phyloP scores from a whole-genome alignment of 2,797 vertebrate species.

The Pangasius krempfi region DNA sequence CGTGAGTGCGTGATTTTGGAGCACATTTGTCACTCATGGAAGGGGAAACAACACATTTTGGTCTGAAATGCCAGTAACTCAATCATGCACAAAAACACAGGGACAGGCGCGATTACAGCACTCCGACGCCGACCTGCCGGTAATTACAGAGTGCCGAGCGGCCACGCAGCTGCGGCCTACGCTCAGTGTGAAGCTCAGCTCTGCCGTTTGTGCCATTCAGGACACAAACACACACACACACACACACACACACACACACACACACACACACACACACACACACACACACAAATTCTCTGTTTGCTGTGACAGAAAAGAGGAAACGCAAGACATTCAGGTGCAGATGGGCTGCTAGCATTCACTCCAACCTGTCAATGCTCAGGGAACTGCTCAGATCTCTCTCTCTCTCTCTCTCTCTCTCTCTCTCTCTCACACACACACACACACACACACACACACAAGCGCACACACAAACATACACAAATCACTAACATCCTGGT shows the following conservation, averaged over 20 bases:
- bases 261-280: neutral
- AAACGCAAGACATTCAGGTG: neutral
- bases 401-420: neutral
- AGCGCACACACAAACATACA: neutral
- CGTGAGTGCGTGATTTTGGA: conserved; percentile 4
- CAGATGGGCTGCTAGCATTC: conserved; percentile 11
- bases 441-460: neutral
- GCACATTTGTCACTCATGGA: conserved; percentile 61
- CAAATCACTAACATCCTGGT: neutral
- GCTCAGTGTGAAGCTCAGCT: neutral
- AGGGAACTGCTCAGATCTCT: neutral
- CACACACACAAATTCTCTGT: neutral
- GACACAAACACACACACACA: neutral
- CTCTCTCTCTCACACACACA: neutral
- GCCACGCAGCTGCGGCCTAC: conserved; percentile 46
- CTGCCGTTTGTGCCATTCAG: neutral
- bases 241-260: neutral
- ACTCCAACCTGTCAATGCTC: conserved; percentile 19
- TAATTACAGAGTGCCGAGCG: conserved; percentile 53
- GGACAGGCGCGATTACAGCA: conserved; percentile 67
- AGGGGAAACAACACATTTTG: conserved; percentile 51
- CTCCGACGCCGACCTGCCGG: conserved; percentile 45
- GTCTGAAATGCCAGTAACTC: conserved; percentile 68
- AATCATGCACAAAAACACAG: conserved; percentile 68
- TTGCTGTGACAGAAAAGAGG: conserved; percentile 25